Conservation (phyloP, 2,797 vertebrate species). For the Tachyglossus aculeatus region DNA sequence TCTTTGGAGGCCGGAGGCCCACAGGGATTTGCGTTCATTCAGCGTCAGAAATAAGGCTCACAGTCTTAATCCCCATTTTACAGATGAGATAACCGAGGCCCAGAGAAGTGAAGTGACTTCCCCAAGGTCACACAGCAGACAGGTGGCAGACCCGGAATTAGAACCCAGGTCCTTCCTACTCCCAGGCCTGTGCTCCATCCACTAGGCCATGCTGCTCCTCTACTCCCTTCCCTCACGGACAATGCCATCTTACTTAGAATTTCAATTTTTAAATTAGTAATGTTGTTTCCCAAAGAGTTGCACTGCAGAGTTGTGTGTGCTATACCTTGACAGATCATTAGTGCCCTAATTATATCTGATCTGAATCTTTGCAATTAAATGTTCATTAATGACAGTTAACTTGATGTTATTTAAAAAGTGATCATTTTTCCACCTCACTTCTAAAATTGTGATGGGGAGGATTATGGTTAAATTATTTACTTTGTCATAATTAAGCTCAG, state of each 20-base stretch:
- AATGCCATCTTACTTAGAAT: slow-evolving; percentile 50
- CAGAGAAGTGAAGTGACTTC: no score
- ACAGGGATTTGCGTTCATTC: no score
- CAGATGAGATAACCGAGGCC: no score
- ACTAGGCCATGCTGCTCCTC: no score
- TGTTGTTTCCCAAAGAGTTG: slow-evolving; percentile 43
- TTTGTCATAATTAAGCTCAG: slow-evolving; percentile 42
- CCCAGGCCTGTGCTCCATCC: no score
- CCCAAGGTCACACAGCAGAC: no score
- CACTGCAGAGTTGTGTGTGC: slow-evolving; percentile 53
- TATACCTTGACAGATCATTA: slow-evolving; percentile 65
- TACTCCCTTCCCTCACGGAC: no score
- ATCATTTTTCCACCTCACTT: slow-evolving; percentile 59
- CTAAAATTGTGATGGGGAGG: slow-evolving; percentile 44
- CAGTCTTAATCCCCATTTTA: no score
- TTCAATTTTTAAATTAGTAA: slow-evolving; percentile 42
- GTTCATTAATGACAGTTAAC: slow-evolving; percentile 64
- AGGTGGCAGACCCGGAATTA: no score
- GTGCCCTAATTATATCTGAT: slow-evolving; percentile 65
- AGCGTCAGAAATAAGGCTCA: no score
- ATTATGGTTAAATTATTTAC: slow-evolving; percentile 56
- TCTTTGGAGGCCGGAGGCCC: no score
- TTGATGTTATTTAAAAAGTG: slow-evolving; percentile 55
- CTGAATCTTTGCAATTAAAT: slow-evolving; percentile 56
- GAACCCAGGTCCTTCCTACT: no score